These are phyloP conservation scores for Coptotermes formosanus DNA, from an alignment of 1,140 invertebrate species.

Conservation along the genomic window DNA sequence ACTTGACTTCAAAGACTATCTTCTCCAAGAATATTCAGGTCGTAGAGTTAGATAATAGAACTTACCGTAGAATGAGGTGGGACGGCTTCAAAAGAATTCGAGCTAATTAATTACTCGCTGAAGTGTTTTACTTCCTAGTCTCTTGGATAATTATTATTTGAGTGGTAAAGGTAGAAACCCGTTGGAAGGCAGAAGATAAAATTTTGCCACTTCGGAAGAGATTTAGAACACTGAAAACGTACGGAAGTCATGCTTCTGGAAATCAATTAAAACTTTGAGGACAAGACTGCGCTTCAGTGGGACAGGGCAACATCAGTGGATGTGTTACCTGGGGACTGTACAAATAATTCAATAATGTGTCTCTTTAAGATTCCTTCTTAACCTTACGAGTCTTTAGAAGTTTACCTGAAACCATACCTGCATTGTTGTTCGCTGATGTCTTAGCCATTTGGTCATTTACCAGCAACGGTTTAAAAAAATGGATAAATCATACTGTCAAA, in stretches of 20 bases:
- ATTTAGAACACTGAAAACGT: background rate
- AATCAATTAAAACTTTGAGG: slow-evolving; percentile 2
- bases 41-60: too few species aligned
- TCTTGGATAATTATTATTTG: background rate
- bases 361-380: too few species aligned
- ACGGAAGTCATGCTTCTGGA: background rate
- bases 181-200: background rate
- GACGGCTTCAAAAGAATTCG: background rate
- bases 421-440: too few species aligned
- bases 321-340: background rate
- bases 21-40: too few species aligned
- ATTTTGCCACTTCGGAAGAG: background rate
- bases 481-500: too few species aligned
- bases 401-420: too few species aligned
- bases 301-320: background rate
- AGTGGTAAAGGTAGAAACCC: background rate
- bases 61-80: too few species aligned
- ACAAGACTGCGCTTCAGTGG: background rate
- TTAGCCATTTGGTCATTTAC: too few species aligned
- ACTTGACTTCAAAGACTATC: too few species aligned
- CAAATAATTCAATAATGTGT: too few species aligned
- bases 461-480: too few species aligned
- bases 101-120: background rate
- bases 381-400: too few species aligned
- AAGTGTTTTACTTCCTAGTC: background rate